These are phyloP conservation scores for Cossypha caffra DNA, from an alignment of 2,797 vertebrate genomes.

Conservation along the genomic window DNA sequence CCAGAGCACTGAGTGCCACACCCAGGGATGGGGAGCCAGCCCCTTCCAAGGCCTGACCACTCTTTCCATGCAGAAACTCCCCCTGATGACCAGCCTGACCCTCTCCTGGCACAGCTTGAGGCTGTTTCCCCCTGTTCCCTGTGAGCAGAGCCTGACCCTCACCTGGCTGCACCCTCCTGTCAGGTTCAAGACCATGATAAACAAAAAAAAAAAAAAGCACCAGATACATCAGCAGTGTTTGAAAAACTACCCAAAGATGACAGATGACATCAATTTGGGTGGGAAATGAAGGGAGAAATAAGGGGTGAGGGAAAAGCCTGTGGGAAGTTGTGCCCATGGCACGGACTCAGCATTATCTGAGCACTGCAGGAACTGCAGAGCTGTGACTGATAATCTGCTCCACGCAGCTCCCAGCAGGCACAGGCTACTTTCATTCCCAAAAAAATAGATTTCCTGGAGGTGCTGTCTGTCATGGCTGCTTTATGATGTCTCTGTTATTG, in stretches of 20 bases:
- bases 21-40: not conserved
- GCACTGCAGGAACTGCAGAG: not conserved
- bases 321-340: not conserved
- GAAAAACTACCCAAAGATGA: not conserved
- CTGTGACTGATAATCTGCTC: not conserved
- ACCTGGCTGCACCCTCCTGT: not conserved
- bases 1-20: not conserved
- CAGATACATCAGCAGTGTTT: not conserved
- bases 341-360: not conserved
- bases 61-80: not conserved
- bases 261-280: not conserved
- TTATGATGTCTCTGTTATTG: not conserved
- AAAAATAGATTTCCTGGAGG: not conserved
- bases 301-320: not conserved
- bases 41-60: not conserved
- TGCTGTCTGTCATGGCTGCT: not conserved
- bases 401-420: not conserved
- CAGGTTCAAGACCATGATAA: fast-evolving
- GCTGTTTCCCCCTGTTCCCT: fast-evolving
- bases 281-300: not conserved
- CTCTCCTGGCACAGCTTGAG: not conserved
- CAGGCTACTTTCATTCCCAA: not conserved
- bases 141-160: fast-evolving
- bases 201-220: not conserved
- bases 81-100: not conserved